Conservation (phyloP, 2,888 invertebrate species). For the Calameuta filiformis region DNA sequence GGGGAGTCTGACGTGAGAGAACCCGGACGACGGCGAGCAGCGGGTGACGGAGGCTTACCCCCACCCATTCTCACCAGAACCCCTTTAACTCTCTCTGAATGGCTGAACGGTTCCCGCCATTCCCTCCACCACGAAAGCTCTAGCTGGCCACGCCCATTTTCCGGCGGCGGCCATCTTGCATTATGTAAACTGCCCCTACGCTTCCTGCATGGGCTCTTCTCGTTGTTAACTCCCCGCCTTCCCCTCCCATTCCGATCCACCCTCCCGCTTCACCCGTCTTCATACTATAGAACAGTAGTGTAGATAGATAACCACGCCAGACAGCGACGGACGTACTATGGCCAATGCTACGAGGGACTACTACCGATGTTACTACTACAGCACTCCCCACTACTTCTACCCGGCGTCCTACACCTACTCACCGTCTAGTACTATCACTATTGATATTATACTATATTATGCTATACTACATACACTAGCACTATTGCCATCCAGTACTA, state of each 20-base stretch:
- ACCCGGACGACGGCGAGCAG: not conserved
- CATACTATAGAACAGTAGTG: conserved; percentile 20
- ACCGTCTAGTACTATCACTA: not conserved
- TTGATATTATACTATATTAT: not conserved
- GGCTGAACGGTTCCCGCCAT: conserved; percentile 30
- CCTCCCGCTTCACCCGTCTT: conserved; percentile 4
- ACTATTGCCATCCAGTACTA: not conserved
- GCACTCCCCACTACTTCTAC: not conserved
- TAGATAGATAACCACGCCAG: conserved; percentile 28
- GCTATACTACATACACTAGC: not conserved
- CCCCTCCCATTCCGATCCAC: not conserved
- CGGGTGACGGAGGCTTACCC: not conserved
- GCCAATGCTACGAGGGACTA: not conserved
- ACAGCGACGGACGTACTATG: conserved; percentile 9
- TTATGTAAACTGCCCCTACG: conserved; percentile 46
- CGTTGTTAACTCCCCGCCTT: not conserved
- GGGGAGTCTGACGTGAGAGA: not conserved
- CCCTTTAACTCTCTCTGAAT: conserved; percentile 34
- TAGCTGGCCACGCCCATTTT: conserved; percentile 31
- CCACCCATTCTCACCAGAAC: not conserved
- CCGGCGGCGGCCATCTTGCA: conserved; percentile 47
- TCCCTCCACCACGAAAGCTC: conserved; percentile 21
- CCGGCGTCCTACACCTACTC: not conserved
- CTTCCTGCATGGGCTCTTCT: conserved; percentile 23
- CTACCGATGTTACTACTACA: not conserved